Base-by-base conservation (phyloP, 2,797 vertebrate species). In the Sebastes iracundus region DNA sequence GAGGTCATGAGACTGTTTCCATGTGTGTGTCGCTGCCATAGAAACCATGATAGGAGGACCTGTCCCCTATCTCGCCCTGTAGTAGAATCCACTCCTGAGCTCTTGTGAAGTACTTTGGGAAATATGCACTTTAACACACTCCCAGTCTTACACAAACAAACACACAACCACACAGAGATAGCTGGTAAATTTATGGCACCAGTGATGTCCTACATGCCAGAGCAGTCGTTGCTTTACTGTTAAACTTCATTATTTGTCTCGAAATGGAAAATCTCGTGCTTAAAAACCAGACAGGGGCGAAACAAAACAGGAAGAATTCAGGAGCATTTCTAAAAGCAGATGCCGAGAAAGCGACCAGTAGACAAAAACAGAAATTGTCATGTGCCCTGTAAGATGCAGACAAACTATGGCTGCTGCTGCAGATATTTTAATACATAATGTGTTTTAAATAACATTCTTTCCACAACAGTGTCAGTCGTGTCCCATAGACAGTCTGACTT, bases 41-140 rank as follows among this genome's bases (percentile, higher is more conserved):
- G 93, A 83, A 88, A 93, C 90, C 52, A 38, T 25, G 79, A 86
- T 69, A 61, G 72, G n/a, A 30, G 25, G 25, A 89, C 79, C 60
- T 80, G 79, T 84, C 70, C 68, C 35, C 62, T 73, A 82, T 87
- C 72, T 46, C 13, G 32, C 14, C 53, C 33, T 56, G 25, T 27
- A 68, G 71, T 53, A 33, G 56, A 72, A 67, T 72, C 81, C 75
- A 72, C 79, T 79, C 69, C 79, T 68, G 64, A 74, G 35, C 79
- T 75, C 61, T 87, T 83, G 32, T 85, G 84, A 88, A 64, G 68
- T 72, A 76, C 83, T 87, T 80, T 74, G 56, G 74, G 74, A 86
- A 87, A 79, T 82, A 82, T 81, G 82, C 72, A 70, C 81, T 84
- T 75, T 23, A 86, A 82, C 66, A 46, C 66, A 61, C 73, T 33